Conservation (phyloP, 1,140 invertebrate species). For the Leptinotarsa defecta region DNA sequence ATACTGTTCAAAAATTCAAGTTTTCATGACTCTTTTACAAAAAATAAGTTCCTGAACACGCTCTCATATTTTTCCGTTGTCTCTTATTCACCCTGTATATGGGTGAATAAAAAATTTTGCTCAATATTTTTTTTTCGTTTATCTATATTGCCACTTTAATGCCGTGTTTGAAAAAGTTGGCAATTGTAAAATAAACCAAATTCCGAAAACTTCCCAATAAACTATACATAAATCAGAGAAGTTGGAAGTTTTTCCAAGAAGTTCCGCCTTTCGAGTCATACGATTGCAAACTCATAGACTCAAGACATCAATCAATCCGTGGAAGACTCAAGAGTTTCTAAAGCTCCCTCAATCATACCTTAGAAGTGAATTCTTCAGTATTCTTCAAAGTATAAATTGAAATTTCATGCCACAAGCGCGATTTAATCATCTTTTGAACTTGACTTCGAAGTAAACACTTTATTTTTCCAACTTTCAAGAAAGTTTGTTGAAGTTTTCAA, state of each 20-base stretch:
- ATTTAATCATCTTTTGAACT: background rate
- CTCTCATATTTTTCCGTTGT: too few relatives aligned
- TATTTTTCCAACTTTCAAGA: conserved; percentile 2
- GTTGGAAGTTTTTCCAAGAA: background rate
- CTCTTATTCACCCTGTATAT: too few relatives aligned
- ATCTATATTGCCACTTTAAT: too few relatives aligned
- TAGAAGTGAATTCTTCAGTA: conserved; percentile 29
- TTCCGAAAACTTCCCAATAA: background rate
- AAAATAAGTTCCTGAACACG: too few relatives aligned
- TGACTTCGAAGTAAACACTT: conserved; percentile 8
- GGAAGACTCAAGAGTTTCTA: conserved; percentile 35
- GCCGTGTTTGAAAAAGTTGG: background rate
- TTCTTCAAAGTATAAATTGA: conserved; percentile 37
- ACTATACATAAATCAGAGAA: conserved; percentile 5
- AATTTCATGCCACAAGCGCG: conserved; percentile 20
- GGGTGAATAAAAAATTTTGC: too few relatives aligned
- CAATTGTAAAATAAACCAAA: background rate
- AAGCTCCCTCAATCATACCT: conserved; percentile 33
- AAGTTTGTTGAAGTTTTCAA: background rate
- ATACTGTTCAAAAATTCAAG: too few relatives aligned
- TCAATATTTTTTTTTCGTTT: too few relatives aligned
- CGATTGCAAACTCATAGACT: conserved; percentile 7
- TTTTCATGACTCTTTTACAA: too few relatives aligned
- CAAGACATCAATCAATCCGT: conserved; percentile 46
- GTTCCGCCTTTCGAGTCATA: background rate